A percentile compares a stretch with the other conserved stretches of the same genome.
phyloP scores from a whole-genome alignment of 1,140 invertebrate species.

The Dolichoris vasculosae region DNA sequence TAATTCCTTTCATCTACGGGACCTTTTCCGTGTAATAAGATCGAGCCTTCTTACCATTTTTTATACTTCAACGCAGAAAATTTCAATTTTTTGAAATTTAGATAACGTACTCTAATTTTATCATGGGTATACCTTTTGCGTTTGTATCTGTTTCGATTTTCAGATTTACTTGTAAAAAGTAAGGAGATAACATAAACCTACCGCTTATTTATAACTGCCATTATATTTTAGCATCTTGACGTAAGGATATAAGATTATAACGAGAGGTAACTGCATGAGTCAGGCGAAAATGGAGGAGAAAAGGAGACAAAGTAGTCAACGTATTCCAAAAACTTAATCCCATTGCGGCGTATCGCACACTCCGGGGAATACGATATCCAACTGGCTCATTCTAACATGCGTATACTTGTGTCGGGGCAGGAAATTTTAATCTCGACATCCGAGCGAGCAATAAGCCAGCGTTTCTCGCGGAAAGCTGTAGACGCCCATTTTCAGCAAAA shows the following conservation, averaged over 20 bases:
- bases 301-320: background rate
- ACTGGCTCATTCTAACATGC: background rate
- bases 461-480: background rate
- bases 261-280: no score
- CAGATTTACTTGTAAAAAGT: background rate
- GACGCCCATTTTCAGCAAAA: background rate
- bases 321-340: conserved; percentile 18
- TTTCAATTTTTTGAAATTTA: background rate
- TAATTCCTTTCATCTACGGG: background rate
- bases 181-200: no score
- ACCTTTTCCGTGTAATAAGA: background rate
- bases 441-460: background rate
- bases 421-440: conserved; percentile 15
- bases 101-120: background rate
- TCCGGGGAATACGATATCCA: conserved; percentile 3
- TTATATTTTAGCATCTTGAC: background rate
- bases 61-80: background rate
- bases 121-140: background rate
- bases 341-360: background rate
- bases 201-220: background rate
- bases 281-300: background rate
- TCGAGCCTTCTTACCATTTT: background rate
- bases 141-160: background rate
- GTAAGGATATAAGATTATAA: background rate
- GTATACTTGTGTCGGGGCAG: background rate